phyloP scores from a whole-genome alignment of 2,113 vertebrate species.

The Progne subis region DNA sequence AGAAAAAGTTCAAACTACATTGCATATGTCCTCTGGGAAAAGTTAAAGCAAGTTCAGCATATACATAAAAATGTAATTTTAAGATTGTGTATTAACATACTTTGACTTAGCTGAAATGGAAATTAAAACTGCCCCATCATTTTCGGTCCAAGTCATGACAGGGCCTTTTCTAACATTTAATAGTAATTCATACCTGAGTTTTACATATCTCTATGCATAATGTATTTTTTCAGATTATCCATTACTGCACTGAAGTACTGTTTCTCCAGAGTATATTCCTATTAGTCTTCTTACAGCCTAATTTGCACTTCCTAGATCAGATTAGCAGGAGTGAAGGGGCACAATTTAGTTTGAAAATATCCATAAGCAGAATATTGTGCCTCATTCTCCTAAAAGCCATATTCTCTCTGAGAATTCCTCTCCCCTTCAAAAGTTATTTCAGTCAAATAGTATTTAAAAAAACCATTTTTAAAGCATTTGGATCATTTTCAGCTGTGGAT shows the following conservation, averaged over 20 bases:
- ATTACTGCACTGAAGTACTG: background rate
- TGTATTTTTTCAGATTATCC: background rate
- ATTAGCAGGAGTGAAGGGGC: background rate
- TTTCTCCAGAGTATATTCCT: background rate
- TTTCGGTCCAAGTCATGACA: background rate
- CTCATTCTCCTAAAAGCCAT: background rate
- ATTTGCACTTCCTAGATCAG: background rate
- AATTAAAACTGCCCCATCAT: background rate
- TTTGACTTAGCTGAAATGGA: slow-evolving; percentile 35
- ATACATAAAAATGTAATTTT: slow-evolving; percentile 43
- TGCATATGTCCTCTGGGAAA: slow-evolving; percentile 43
- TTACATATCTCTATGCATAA: slow-evolving; percentile 6
- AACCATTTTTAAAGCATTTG: background rate
- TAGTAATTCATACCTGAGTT: slow-evolving; percentile 8
- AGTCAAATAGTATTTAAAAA: background rate
- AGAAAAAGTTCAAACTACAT: background rate
- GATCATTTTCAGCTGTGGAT: background rate
- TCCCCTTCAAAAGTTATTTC: background rate
- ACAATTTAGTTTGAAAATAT: background rate
- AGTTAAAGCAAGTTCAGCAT: slow-evolving; percentile 66
- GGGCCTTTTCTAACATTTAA: slow-evolving; percentile 44
- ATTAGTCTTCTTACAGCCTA: background rate
- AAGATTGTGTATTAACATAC: slow-evolving; percentile 9
- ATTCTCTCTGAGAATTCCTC: background rate
- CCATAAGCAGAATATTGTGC: background rate